Evolutionary conservation across 2,797 vertebrate genomes (phyloP).

Genomic region (Erithacus rubecula): DNA sequence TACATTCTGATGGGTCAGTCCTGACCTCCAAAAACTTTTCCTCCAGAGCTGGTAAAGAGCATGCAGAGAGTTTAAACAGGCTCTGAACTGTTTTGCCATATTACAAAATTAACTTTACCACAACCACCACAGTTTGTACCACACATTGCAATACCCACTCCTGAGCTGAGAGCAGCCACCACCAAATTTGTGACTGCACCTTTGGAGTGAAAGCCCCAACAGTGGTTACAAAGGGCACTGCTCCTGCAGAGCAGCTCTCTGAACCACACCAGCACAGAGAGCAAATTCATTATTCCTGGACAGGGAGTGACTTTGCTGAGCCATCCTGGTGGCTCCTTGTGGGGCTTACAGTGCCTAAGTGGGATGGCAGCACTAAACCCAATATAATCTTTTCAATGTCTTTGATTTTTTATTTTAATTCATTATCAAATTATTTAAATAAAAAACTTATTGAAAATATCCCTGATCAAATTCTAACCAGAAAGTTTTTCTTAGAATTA

Average conservation of each 20-base stretch:
- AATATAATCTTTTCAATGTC: not conserved
- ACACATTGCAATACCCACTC: not conserved
- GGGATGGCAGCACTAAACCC: not conserved
- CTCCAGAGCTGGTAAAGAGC: not conserved
- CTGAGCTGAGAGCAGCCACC: not conserved
- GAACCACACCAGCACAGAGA: not conserved
- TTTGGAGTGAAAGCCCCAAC: not conserved
- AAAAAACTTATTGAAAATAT: not conserved
- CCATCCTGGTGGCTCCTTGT: not conserved
- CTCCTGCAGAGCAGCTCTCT: not conserved
- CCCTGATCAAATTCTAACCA: not conserved
- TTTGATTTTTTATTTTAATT: not conserved
- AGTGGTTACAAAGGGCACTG: not conserved
- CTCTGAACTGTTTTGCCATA: not conserved
- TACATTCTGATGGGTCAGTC: constrained; percentile 25
- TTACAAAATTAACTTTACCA: not conserved
- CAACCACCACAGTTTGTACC: not conserved
- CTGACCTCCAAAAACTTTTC: not conserved
- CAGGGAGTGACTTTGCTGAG: not conserved
- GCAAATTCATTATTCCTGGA: not conserved
- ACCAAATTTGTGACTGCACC: not conserved
- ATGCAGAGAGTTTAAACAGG: not conserved
- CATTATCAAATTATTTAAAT: not conserved
- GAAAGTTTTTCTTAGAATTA: not conserved
- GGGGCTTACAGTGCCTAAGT: not conserved